Conservation (phyloP, 2,113 vertebrate species). For the Silurus meridionalis region DNA sequence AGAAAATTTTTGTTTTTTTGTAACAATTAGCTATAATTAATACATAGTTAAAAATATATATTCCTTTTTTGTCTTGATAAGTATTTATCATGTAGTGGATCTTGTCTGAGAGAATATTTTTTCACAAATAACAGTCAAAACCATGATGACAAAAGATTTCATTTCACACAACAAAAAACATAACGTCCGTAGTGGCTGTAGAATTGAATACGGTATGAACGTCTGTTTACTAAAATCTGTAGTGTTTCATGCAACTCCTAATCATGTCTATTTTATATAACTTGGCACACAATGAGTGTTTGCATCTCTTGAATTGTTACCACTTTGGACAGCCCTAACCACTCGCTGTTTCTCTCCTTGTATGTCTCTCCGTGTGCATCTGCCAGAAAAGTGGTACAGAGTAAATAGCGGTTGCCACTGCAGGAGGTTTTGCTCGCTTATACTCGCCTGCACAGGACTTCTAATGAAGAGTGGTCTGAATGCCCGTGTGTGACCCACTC, state of each 20-base stretch:
- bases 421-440: conserved; percentile 1
- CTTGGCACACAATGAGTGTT: neutral
- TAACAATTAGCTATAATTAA: neutral
- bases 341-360: neutral
- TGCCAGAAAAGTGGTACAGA: conserved; percentile 3
- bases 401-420: neutral
- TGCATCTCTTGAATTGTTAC: conserved; percentile 14
- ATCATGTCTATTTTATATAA: conserved; percentile 13
- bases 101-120: neutral
- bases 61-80: neutral
- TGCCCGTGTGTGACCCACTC: conserved; percentile 10
- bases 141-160: neutral
- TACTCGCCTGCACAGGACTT: neutral
- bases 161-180: neutral
- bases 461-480: conserved; percentile 30
- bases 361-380: neutral
- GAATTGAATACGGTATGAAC: neutral
- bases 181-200: neutral
- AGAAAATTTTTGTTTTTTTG: neutral
- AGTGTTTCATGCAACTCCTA: neutral
- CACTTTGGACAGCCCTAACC: neutral
- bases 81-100: neutral
- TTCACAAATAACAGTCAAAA: neutral
- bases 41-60: neutral
- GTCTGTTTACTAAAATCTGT: neutral